Base-by-base conservation (phyloP, 1,140 invertebrate genomes). In the Trypoxylus dichotomus region DNA sequence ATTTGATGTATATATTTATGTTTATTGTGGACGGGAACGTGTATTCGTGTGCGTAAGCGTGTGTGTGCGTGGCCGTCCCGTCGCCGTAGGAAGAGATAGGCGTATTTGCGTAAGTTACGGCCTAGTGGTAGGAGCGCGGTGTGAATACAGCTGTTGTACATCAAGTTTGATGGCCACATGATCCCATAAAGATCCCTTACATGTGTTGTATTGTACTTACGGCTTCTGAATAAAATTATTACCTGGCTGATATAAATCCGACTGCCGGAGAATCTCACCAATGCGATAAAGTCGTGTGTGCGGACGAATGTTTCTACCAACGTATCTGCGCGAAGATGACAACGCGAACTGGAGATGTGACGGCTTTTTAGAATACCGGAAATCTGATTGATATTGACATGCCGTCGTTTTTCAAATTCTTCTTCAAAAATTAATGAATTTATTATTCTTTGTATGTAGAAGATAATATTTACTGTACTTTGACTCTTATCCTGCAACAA, bases 61-160 rank as follows among this genome's bases (percentile, higher is more conserved):
- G 10, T 13, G 60, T 68, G 60, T 68, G 24, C 60, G 24, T 29
- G 60, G 24, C 60, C 60, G 60, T 68, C 47, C 60, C 60, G 60
- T 13, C 11, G 21, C 60, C 24, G 24, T 29, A 29, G 47, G 47
- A 58, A 68, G 60, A 68, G 60, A 68, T 68, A 68, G 60, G 60
- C 60, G 60, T 68, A 68, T 68, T 68, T 68, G 60, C 60, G 60
- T 68, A 68, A 68, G 60, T 68, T 68, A 68, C 60, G 60, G 60
- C 60, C 60, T 29, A 29, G 60, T 68, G 60, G 60, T 68, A 68
- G 60, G 60, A 68, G 60, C 60, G 60, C 60, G 60, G 60, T 68
- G 60, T 68, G 60, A 68, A 68, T 68, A 68, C 60, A 68, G 60
- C 60, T 68, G 60, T 68, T 68, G 60, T 68, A 68, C 60, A 68